phyloP scores from a whole-genome alignment of 2,797 vertebrate genomes.

The Rhinatrema bivittatum region DNA sequence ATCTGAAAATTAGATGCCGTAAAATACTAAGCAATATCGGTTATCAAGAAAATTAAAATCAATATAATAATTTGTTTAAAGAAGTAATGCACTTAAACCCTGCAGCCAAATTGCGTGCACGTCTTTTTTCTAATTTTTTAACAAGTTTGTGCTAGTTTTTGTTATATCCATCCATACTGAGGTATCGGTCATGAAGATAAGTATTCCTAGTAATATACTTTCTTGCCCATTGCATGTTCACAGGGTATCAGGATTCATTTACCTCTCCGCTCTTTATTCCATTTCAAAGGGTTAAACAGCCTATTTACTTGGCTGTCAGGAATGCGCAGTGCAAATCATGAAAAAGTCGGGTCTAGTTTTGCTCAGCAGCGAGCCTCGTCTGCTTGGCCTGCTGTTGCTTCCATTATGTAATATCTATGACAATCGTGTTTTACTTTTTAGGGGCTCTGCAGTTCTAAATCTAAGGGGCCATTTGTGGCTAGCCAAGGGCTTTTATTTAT shows the following conservation, averaged over 20 bases:
- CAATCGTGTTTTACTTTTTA: slow-evolving; percentile 91
- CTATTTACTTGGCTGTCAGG: slow-evolving; percentile 97
- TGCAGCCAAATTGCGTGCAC: too few species aligned
- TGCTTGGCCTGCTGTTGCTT: slow-evolving; percentile 86
- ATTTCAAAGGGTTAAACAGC: slow-evolving; percentile 99
- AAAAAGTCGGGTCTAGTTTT: slow-evolving; percentile 87
- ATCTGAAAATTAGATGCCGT: too few species aligned
- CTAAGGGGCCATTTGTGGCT: slow-evolving; percentile 95
- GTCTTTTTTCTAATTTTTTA: too few species aligned
- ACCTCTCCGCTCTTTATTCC: slow-evolving; percentile 82
- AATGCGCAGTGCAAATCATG: slow-evolving; percentile 70
- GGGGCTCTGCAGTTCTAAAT: slow-evolving; percentile 60
- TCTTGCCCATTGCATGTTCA: slow-evolving; percentile 74
- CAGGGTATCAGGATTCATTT: slow-evolving; percentile 94
- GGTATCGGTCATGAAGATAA: too few species aligned
- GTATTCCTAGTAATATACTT: slow-evolving; percentile 67
- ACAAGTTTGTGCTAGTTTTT: too few species aligned
- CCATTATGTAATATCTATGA: slow-evolving; percentile 98
- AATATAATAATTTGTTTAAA: too few species aligned
- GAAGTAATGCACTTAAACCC: too few species aligned
- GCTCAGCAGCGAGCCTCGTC: slow-evolving; percentile 85
- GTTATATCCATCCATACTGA: too few species aligned
- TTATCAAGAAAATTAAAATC: too few species aligned
- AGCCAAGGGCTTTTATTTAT: slow-evolving; percentile 96
- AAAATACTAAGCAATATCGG: too few species aligned